phyloP scores from a whole-genome alignment of 2,797 vertebrate genomes.

The Agapornis canus region DNA sequence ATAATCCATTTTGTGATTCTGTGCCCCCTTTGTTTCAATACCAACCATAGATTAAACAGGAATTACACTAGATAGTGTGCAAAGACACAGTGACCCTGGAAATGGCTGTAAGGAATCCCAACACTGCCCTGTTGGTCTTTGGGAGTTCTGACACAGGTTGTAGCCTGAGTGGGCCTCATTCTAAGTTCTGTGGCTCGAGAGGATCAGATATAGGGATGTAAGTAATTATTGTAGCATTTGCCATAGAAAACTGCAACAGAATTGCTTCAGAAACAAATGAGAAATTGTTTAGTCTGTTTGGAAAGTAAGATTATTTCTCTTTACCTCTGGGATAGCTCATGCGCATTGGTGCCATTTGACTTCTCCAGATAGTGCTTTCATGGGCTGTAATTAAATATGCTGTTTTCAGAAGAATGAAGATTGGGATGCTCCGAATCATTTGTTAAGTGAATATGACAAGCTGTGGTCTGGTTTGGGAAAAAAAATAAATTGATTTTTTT shows the following conservation, averaged over 20 bases:
- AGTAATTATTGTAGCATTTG: background rate
- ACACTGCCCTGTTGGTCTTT: background rate
- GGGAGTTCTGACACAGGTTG: background rate
- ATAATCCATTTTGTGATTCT: no score
- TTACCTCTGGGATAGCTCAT: background rate
- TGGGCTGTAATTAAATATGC: background rate
- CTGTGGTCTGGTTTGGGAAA: background rate
- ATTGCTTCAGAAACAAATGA: background rate
- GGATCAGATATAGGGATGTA: background rate
- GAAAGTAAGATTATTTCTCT: background rate
- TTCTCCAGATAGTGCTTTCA: background rate
- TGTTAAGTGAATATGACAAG: constrained; percentile 29
- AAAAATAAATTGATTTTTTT: background rate
- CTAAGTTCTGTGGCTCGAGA: background rate
- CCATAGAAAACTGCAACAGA: background rate
- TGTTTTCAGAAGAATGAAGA: background rate
- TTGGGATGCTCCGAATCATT: background rate
- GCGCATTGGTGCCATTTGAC: background rate
- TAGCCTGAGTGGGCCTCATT: background rate
- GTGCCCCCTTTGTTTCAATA: background rate
- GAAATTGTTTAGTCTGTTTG: background rate
- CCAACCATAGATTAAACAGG: background rate
- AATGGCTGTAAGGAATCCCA: background rate
- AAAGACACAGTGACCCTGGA: background rate
- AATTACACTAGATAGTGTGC: background rate